Evolutionary conservation across 2,888 invertebrate genomes (phyloP), one percentile per base, ranked within the genome.

Genomic region (Lycia hirtaria): DNA sequence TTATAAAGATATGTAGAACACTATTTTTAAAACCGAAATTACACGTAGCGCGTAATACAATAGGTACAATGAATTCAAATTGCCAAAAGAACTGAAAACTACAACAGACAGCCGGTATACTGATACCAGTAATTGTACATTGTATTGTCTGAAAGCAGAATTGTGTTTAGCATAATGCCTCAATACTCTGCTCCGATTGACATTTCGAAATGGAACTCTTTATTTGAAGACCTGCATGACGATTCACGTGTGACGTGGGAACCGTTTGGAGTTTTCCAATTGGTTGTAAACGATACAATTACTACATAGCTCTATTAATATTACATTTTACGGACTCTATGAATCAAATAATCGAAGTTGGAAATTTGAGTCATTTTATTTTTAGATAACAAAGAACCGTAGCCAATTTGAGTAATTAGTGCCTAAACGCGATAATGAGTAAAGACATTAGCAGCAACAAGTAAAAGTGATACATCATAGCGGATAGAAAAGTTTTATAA

Each of bases 131-230:
- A 33, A 55, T 48, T 56, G 47, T 55, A 26, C 38, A 56, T 49
- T 56, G 60, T 60, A 35, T 52, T 56, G 56, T 60, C 38, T 49
- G 50, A 59, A 59, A 60, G 37, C 38, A 56, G 56, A 40, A 49
- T 60, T 58, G 53, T 62, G 53, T 59, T 58, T 56, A 20, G 48
- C 61, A 57, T 56, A 50, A 55, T 61, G 54, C 58, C 51, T 51
- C 60, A 62, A 65, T 68, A 61, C 56, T 65, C 53, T 72, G 73
- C 69, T 76, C 76, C 66, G 76, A 66, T 73, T 73, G 73, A 62
- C 58, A 69, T 76, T 72, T 71, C 69, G 72, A 67, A 77, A 78
- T 63, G 68, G 64, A 56, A 41, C 55, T 76, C 73, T 75, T 75
- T 70, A 65, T 69, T 64, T 53, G 57, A 62, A 62, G 55, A 71